Percentiles rank a stretch among this genome's conserved stretches.
Evolutionary conservation across 2,113 vertebrate species (phyloP).

Genomic region (Alethe diademata): DNA sequence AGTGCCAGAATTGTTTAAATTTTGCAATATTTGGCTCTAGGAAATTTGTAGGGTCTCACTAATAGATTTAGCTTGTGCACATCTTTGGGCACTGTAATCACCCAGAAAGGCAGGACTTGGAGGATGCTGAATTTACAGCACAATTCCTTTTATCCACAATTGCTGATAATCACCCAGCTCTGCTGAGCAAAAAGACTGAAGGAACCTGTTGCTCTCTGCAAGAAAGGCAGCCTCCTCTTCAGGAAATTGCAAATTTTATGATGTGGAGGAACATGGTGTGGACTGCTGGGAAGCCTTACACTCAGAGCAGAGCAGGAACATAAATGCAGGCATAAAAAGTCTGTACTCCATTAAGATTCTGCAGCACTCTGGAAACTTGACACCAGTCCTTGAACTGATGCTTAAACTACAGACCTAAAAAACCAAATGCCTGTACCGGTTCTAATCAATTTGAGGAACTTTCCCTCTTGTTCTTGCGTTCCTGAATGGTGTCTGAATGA

Average conservation of each 20-base stretch:
- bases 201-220: background rate
- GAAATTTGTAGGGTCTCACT: background rate
- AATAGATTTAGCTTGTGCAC: background rate
- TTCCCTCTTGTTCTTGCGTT: background rate
- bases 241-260: slow-evolving; percentile 61
- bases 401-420: slow-evolving; percentile 33
- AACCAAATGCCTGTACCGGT: background rate
- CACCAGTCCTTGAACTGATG: slow-evolving; percentile 20
- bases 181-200: background rate
- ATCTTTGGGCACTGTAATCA: background rate
- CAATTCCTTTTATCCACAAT: background rate
- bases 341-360: slow-evolving; percentile 56
- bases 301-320: background rate
- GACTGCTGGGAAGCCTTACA: background rate
- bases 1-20: background rate
- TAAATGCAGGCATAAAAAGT: slow-evolving; percentile 18
- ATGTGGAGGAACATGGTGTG: background rate
- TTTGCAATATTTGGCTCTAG: background rate
- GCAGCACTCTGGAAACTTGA: slow-evolving; percentile 46
- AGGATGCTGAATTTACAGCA: background rate
- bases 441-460: slow-evolving; percentile 11
- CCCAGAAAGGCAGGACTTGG: background rate
- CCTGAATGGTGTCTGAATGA: slow-evolving; percentile 19
- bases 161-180: background rate
- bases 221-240: slow-evolving; percentile 30